Evolutionary conservation across 2,797 vertebrate species (phyloP).

Genomic region (Taeniopygia guttata): DNA sequence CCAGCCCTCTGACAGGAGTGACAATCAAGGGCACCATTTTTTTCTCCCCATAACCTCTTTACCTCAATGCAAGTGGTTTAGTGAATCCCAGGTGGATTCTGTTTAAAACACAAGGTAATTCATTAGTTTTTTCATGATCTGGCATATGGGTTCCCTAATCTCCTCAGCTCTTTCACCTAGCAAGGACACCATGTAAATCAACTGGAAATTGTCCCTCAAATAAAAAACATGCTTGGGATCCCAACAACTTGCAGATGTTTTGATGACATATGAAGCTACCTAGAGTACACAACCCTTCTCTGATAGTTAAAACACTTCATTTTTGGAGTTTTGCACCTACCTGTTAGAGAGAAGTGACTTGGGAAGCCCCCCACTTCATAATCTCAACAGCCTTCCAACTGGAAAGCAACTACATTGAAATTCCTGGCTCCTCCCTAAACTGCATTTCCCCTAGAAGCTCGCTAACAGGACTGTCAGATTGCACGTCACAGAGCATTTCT

Average conservation of each 20-base stretch:
- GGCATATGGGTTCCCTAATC: background rate
- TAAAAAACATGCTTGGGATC: background rate
- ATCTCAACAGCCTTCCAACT: background rate
- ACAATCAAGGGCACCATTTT: background rate
- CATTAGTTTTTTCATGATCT: background rate
- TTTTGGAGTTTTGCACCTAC: background rate
- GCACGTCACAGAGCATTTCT: background rate
- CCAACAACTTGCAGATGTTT: background rate
- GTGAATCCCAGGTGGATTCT: conserved; percentile 19
- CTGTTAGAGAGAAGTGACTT: background rate
- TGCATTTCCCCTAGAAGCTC: background rate
- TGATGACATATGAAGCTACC: background rate
- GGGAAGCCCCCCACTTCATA: background rate
- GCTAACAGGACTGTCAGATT: background rate
- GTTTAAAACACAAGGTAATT: background rate
- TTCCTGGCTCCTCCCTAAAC: background rate
- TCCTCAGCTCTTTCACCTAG: background rate
- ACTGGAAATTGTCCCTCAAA: background rate
- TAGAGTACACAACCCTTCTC: background rate
- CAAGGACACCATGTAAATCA: background rate
- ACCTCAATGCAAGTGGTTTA: background rate
- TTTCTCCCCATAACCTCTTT: background rate
- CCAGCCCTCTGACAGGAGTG: background rate
- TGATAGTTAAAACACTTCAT: background rate
- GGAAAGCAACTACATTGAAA: background rate